Evolutionary conservation across 1,140 invertebrate genomes (phyloP), one percentile per base, ranked within the genome.

Genomic region (Hylaeus volcanicus): DNA sequence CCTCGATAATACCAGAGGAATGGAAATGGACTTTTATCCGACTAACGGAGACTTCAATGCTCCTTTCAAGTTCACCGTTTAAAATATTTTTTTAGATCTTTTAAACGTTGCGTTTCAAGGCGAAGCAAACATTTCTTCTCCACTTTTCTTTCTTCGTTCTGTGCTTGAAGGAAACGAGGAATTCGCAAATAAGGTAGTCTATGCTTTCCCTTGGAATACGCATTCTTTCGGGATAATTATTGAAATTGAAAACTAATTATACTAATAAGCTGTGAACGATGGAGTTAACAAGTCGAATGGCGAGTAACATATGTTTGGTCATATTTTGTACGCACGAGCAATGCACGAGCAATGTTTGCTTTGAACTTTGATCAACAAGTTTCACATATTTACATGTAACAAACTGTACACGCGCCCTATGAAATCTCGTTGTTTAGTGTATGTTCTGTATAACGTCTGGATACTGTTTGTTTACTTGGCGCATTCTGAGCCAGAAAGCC

Each of bases 321-420:
- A n/a, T 51, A 68, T 68, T 68, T 68, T 45, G 65, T 68, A n/a
- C n/a, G 65, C 45, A 1, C 45, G 11, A 37, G 65, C 26, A 45
- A 51, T 68, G 65, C 45, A 1, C 45, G 11, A 37, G 65, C 26
- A 45, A 51, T 68, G 65, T 68, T 68, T 68, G 65, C 8, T 37
- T 51, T 68, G 45, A 68, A 45, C 65, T 68, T 68, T 68, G 65
- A 68, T 68, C 51, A 68, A 37, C 65, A 51, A 68, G 65, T 68
- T 68, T 68, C 65, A 45, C 15, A 68, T 68, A 68, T 68, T 68
- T 68, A 68, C 65, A 11, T n/a, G 15, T 9, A 11, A 11, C 45
- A 68, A 68, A 68, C 65, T 68, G 2, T n/a, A 37, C 65, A 37
- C 41, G 2, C 12, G 65, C 12, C 45, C 15, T 68, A 51, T 51